A percentile compares a stretch with the other conserved stretches of the same genome.
Evolutionary conservation across 2,113 vertebrate species (phyloP).

Genomic region (Numenius arquata): DNA sequence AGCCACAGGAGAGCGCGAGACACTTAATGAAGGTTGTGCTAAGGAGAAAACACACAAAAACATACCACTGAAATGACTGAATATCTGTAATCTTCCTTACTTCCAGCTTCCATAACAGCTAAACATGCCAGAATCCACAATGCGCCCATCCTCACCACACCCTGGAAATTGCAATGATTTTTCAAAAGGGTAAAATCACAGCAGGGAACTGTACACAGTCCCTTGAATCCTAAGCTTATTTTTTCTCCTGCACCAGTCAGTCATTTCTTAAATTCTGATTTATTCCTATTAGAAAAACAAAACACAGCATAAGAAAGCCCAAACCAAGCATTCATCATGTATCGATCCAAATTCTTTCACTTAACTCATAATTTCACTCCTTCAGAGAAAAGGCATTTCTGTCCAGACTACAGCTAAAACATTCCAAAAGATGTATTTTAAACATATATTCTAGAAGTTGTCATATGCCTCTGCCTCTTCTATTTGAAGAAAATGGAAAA

Average conservation of each 20-base stretch:
- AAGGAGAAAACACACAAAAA: background rate
- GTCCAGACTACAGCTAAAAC: background rate
- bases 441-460: slow-evolving; percentile 21
- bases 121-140: background rate
- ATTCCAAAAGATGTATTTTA: slow-evolving; percentile 4
- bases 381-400: slow-evolving; percentile 18
- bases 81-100: background rate
- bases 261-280: background rate
- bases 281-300: slow-evolving; percentile 6
- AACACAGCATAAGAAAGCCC: background rate
- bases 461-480: background rate
- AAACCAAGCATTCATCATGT: background rate
- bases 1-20: background rate
- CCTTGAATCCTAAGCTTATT: background rate
- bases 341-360: slow-evolving; percentile 8
- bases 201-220: background rate
- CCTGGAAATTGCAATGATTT: background rate
- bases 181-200: background rate
- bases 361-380: slow-evolving; percentile 11
- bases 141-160: background rate
- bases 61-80: background rate
- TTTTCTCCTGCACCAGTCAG: background rate
- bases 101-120: background rate
- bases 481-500: background rate
- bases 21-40: background rate